A percentile compares a stretch with the other conserved stretches of the same genome.
phyloP scores from a whole-genome alignment of 2,113 vertebrate species.

The Cathartes aura region DNA sequence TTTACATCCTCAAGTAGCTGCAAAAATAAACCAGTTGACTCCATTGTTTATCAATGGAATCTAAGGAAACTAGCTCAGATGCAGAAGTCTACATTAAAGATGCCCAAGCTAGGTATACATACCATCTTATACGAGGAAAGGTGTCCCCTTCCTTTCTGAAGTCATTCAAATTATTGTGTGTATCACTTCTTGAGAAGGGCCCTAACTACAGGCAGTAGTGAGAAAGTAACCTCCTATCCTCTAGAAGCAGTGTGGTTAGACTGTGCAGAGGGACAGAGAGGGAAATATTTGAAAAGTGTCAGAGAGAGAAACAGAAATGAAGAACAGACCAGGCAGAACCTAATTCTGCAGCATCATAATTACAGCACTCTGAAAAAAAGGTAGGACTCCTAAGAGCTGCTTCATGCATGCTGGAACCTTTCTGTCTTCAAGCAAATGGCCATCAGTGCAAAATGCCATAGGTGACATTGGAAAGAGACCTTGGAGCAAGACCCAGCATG shows the following conservation, averaged over 20 bases:
- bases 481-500: not conserved
- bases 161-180: not conserved
- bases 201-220: not conserved
- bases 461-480: not conserved
- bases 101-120: not conserved
- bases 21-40: not conserved
- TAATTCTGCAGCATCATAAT: not conserved
- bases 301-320: not conserved
- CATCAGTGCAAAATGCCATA: not conserved
- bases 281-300: not conserved
- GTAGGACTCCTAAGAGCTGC: not conserved
- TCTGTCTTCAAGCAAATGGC: not conserved
- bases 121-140: not conserved
- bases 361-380: not conserved
- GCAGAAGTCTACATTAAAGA: not conserved
- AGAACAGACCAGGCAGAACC: not conserved
- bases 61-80: not conserved
- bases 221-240: not conserved
- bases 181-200: not conserved
- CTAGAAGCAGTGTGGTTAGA: not conserved
- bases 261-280: not conserved
- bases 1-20: not conserved
- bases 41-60: not conserved
- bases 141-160: not conserved
- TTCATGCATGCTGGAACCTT: not conserved